Percentiles rank a stretch among this genome's conserved stretches.
These are phyloP conservation scores for Andrena bicolor DNA, from an alignment of 2,888 invertebrate species.

Conservation along the genomic window DNA sequence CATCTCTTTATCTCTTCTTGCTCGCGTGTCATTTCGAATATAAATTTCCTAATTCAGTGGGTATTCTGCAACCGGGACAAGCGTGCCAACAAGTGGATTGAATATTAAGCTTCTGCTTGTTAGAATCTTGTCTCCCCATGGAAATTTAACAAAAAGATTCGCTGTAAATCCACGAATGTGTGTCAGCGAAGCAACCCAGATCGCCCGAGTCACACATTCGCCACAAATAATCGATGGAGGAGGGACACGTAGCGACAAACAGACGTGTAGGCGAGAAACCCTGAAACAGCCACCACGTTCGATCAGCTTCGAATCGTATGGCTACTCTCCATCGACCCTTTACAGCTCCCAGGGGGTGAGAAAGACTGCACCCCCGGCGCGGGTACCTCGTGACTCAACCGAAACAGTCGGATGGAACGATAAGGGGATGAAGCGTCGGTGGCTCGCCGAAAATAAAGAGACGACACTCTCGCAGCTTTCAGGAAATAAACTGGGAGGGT, in stretches of 20 bases:
- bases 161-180: too few relatives aligned
- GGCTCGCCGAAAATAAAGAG: conserved; percentile 26
- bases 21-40: background rate
- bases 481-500: conserved; percentile 29
- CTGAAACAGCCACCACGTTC: background rate
- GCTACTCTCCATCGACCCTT: conserved; percentile 13
- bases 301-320: background rate
- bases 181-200: too few relatives aligned
- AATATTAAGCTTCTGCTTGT: too few relatives aligned
- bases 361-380: background rate
- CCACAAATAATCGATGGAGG: too few relatives aligned
- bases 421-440: conserved; percentile 1
- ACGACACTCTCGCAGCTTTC: conserved; percentile 18
- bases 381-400: conserved; percentile 16
- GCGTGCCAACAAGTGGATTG: too few relatives aligned
- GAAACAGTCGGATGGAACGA: conserved; percentile 18
- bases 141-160: too few relatives aligned
- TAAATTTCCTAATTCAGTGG: too few relatives aligned
- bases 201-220: too few relatives aligned
- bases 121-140: too few relatives aligned
- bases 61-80: too few relatives aligned
- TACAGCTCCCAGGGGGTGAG: background rate
- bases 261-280: background rate
- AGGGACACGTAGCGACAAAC: background rate
- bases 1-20: background rate